phyloP scores from a whole-genome alignment of 1,140 invertebrate genomes.

The Lutraria rhynchaena region DNA sequence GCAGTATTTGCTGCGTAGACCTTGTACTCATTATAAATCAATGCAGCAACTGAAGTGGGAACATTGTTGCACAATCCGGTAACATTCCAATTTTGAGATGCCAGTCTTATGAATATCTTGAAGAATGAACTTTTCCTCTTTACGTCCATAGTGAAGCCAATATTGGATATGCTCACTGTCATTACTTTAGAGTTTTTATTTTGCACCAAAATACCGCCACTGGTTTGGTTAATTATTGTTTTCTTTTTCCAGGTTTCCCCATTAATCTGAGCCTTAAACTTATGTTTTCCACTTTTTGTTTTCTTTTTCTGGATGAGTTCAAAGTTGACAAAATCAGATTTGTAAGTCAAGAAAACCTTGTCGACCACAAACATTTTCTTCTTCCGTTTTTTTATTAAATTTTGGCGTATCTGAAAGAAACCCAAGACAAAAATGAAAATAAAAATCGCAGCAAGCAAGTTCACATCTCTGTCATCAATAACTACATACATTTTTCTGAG shows the following conservation, averaged over 20 bases:
- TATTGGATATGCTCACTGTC: slow-evolving; percentile 1
- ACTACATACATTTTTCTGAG: too few relatives aligned
- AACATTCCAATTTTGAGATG: slow-evolving; percentile 6
- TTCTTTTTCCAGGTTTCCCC: slow-evolving; percentile 26
- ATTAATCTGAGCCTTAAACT: slow-evolving; percentile 21
- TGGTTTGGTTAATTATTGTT: slow-evolving; percentile 10
- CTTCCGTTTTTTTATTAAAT: slow-evolving; percentile 12
- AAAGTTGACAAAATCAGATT: slow-evolving; percentile 37
- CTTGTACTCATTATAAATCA: slow-evolving; percentile 25
- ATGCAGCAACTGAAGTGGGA: slow-evolving; percentile 1
- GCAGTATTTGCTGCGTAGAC: not conserved
- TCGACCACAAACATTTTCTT: slow-evolving; percentile 23
- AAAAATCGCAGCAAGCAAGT: too few relatives aligned
- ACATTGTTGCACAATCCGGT: slow-evolving; percentile 39
- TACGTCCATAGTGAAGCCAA: slow-evolving; percentile 34
- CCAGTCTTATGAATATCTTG: not conserved
- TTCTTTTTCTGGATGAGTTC: slow-evolving; percentile 19
- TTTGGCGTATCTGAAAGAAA: slow-evolving; percentile 53
- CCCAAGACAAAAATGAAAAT: too few relatives aligned
- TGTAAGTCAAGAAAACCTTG: slow-evolving; percentile 44
- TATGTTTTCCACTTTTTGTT: slow-evolving; percentile 9
- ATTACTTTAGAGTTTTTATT: slow-evolving; percentile 16
- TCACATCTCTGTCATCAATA: too few relatives aligned
- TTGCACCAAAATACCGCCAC: slow-evolving; percentile 8
- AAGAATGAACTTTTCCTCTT: slow-evolving; percentile 27